phyloP scores from a whole-genome alignment of 2,797 vertebrate species.

The Garrulus glandarius region DNA sequence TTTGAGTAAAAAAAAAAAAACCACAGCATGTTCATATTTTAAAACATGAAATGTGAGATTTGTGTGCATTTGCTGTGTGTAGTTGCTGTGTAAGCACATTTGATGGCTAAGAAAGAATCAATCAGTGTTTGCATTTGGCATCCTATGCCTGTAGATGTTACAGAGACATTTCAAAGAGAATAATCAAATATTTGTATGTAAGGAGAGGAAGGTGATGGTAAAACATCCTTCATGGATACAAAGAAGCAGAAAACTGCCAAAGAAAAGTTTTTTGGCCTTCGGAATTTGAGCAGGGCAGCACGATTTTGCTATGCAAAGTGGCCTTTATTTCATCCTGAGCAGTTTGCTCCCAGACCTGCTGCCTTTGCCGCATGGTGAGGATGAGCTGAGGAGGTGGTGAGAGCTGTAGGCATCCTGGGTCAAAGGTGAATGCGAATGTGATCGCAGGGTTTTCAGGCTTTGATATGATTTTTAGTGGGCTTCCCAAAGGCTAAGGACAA shows the following conservation, averaged over 20 bases:
- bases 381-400: background rate
- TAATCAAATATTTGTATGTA: conserved; percentile 35
- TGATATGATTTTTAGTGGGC: conserved; percentile 36
- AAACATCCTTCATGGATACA: background rate
- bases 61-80: conserved; percentile 48
- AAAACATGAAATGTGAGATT: conserved; percentile 58
- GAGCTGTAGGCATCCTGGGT: background rate
- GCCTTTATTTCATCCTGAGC: background rate
- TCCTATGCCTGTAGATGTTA: conserved; percentile 33
- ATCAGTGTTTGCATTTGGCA: conserved; percentile 22
- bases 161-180: conserved; percentile 63
- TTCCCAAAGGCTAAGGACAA: conserved; percentile 66
- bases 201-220: background rate
- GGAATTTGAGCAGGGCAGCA: background rate
- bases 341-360: background rate
- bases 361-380: accelerated
- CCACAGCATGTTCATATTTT: conserved; percentile 66
- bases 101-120: conserved; percentile 53
- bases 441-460: conserved; percentile 13
- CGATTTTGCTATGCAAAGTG: background rate
- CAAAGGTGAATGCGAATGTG: background rate
- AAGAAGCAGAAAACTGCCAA: background rate
- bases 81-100: conserved; percentile 61
- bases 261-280: background rate
- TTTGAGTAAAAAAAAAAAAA: background rate